Base-by-base conservation (phyloP, 2,113 vertebrate species). In the Gasterosteus nipponicus region DNA sequence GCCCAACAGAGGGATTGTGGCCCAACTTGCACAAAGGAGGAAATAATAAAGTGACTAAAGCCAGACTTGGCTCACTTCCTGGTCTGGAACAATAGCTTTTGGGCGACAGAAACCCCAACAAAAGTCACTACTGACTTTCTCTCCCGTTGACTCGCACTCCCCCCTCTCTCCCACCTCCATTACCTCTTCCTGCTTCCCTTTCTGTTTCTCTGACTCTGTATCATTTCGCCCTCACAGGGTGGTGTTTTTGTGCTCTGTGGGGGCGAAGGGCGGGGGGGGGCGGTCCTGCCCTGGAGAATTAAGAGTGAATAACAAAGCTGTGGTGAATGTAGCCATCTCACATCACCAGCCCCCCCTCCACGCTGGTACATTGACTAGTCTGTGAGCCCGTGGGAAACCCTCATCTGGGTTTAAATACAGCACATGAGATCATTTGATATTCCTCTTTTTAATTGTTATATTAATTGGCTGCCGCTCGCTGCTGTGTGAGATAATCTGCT, bases 121-220 rank as follows among this genome's bases (percentile, higher is more conserved):
- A 22, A 51, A 71, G 58, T 88, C 82, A 66, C 91, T 91, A 84
- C 91, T 90, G 88, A 91, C 65, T 84, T 89, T 92, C 86, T 88
- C 86, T 73, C 57, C 69, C 10, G 42, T 76, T 18, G 29, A 69
- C 77, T 51, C 67, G 60, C 71, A 65, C 75, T 73, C 70, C 81
- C 53, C 85, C 69, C 81, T 73, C 77, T 60, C 78, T 66, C 47
- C 41, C 68, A 61, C 33, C 63, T 76, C 76, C 63, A 44, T 62
- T 47, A 61, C 71, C 47, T 42, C 10, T 58, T 44, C 62, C 53
- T 75, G 10, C 68, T 70, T 61, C 53, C 67, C 73, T 56, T 60
- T 60, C 86, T 81, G 69, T 81, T 79, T 82, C 62, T 46, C 38
- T 68, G 69, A 78, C 73, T 88, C 67, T 87, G 86, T 88, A 84